phyloP scores from a whole-genome alignment of 35 echinoderm and acorn worm species.

The Patiria miniata region DNA sequence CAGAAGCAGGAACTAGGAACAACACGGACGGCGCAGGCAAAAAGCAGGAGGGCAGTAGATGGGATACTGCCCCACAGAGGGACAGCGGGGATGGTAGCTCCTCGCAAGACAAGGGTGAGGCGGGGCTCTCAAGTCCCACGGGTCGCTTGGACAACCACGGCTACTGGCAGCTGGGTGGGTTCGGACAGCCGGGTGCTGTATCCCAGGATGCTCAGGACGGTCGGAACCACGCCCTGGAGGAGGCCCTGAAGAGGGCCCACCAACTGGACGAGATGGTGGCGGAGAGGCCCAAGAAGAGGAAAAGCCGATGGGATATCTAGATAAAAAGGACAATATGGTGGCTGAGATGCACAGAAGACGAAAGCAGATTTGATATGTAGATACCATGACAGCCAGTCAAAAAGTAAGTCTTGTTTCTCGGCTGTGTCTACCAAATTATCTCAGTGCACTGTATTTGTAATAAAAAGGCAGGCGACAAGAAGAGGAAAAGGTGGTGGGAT shows the following conservation, averaged over 20 bases:
- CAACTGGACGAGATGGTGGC: neutral
- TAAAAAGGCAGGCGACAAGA: neutral
- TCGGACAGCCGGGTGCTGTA: neutral
- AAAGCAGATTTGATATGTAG: too few relatives aligned
- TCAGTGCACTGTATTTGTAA: too few relatives aligned
- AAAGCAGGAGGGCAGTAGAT: neutral
- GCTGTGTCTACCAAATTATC: too few relatives aligned
- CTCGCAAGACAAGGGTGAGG: neutral
- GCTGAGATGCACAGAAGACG: too few relatives aligned
- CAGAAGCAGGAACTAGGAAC: neutral
- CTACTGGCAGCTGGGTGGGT: neutral
- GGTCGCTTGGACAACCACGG: neutral
- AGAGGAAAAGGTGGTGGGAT: neutral
- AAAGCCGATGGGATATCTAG: conserved; percentile 12
- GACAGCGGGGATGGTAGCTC: neutral
- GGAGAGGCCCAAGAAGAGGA: neutral
- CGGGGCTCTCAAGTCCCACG: neutral
- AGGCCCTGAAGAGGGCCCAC: neutral
- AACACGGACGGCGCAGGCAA: neutral
- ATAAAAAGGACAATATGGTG: neutral
- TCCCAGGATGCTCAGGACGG: neutral
- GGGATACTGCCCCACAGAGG: neutral
- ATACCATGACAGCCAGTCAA: neutral
- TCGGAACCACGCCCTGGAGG: neutral
- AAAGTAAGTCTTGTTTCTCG: too few relatives aligned